These are phyloP conservation scores for Bombus difficillimus DNA, from an alignment of 1,140 invertebrate species.

Conservation along the genomic window DNA sequence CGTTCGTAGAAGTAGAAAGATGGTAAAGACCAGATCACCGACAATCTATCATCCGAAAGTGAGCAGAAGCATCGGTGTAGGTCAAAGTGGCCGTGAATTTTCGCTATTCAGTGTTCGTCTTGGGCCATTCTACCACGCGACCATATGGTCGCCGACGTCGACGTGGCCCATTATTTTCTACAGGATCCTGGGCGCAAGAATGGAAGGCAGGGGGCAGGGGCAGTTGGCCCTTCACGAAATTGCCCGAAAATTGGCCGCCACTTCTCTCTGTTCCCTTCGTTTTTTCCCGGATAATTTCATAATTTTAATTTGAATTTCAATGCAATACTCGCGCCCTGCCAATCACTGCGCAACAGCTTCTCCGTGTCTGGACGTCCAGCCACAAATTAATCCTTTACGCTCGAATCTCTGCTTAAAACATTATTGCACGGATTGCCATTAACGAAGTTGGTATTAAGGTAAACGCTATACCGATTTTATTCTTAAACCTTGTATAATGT, in stretches of 20 bases:
- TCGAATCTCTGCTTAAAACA: neutral
- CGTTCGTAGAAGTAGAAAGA: neutral
- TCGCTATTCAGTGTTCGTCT: conserved; percentile 45
- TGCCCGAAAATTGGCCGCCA: conserved; percentile 76
- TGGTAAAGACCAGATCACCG: conserved; percentile 5
- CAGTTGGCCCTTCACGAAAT: conserved; percentile 68
- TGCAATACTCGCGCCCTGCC: conserved; percentile 40
- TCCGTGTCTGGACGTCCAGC: neutral
- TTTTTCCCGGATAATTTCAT: conserved; percentile 70
- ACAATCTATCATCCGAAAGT: conserved; percentile 46
- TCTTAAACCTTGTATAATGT: neutral
- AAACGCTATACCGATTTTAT: neutral
- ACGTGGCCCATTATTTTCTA: conserved; percentile 77
- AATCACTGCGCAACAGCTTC: neutral
- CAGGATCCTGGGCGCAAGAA: conserved; percentile 39
- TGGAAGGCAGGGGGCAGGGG: conserved; percentile 7
- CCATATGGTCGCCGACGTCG: conserved; percentile 80
- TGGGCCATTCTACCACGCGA: conserved; percentile 60
- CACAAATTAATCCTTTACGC: neutral
- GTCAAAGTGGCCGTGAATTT: conserved; percentile 69
- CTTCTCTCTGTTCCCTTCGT: conserved; percentile 7
- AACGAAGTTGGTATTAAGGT: neutral
- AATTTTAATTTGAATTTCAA: conserved; percentile 82
- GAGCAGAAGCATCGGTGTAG: conserved; percentile 49
- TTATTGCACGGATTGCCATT: neutral